Evolutionary conservation across 30 jellyfish, hydroid and myxozoan genomes (phyloP).

Genomic region (Hydractinia symbiolongicarpus): DNA sequence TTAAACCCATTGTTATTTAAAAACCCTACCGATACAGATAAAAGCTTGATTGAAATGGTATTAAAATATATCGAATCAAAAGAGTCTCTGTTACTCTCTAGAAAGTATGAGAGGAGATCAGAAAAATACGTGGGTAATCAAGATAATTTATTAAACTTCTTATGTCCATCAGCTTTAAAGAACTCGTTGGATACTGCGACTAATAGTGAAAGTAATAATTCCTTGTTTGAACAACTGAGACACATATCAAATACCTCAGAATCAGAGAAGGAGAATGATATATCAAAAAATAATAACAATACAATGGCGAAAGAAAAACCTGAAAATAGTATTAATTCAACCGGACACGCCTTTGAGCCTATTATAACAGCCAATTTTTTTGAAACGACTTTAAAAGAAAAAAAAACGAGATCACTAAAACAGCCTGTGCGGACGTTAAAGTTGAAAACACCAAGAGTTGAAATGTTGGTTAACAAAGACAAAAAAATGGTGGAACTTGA

Average conservation of each 20-base stretch:
- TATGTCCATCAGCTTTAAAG: conserved; percentile 62
- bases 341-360: not conserved
- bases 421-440: not conserved
- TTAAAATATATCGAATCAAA: conserved; percentile 21
- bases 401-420: not conserved
- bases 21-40: not conserved
- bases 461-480: conserved; percentile 37
- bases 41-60: not conserved
- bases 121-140: conserved; percentile 59
- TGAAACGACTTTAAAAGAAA: not conserved
- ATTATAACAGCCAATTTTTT: not conserved
- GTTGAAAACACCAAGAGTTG: conserved; percentile 27
- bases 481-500: conserved; percentile 7
- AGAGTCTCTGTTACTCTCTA: conserved; percentile 11
- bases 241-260: not conserved
- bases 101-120: conserved; percentile 30
- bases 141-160: conserved; percentile 57
- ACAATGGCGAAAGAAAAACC: no score
- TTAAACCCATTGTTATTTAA: conserved; percentile 26
- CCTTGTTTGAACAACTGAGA: not conserved
- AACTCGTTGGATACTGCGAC: conserved; percentile 26
- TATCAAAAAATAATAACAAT: not conserved
- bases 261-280: not conserved
- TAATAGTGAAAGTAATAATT: not conserved
- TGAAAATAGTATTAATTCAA: not conserved